Percentiles rank a stretch among this genome's conserved stretches.
phyloP scores from a whole-genome alignment of 2,797 vertebrate species.

The Chloroceryle amazona region DNA sequence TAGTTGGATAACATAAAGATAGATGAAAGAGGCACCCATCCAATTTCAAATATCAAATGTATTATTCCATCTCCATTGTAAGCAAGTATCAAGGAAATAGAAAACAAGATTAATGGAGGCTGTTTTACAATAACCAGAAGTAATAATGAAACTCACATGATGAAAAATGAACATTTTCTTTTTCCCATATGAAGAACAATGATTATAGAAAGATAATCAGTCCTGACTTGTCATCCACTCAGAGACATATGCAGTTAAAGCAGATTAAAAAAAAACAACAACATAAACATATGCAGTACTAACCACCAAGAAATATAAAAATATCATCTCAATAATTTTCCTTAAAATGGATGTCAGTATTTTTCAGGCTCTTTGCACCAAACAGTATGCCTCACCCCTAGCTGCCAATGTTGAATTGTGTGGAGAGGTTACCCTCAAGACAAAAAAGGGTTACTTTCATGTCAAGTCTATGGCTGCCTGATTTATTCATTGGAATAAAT shows the following conservation, averaged over 20 bases:
- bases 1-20: background rate
- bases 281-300: background rate
- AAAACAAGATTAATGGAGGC: background rate
- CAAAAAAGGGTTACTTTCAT: background rate
- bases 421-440: background rate
- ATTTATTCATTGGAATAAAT: background rate
- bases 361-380: background rate
- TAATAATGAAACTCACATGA: background rate
- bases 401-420: background rate
- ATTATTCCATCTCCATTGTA: background rate
- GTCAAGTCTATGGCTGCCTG: background rate
- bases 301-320: background rate
- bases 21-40: background rate
- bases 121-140: background rate
- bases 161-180: background rate
- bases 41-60: background rate
- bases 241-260: background rate
- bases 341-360: background rate
- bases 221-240: background rate
- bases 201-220: background rate
- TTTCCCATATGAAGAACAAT: background rate
- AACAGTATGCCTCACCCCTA: background rate
- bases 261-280: rapidly evolving
- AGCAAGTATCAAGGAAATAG: background rate
- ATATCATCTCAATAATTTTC: background rate